Evolutionary conservation across 2,113 vertebrate species (phyloP).

Genomic region (Atherinomorus stipes): DNA sequence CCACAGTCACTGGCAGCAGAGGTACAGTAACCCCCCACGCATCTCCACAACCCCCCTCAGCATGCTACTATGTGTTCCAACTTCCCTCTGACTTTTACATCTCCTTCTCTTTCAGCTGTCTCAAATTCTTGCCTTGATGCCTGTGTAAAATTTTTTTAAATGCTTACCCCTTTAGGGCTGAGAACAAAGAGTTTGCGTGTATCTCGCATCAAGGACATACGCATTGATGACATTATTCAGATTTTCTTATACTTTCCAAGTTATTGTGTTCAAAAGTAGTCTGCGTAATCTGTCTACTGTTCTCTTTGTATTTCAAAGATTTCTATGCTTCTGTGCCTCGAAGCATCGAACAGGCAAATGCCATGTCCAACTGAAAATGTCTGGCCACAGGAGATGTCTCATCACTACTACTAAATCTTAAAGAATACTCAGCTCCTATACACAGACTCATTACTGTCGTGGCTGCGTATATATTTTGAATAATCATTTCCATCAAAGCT

Average conservation of each 20-base stretch:
- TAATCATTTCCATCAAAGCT: neutral
- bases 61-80: slow-evolving; percentile 32
- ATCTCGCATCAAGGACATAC: neutral
- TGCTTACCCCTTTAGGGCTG: neutral
- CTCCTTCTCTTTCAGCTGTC: slow-evolving; percentile 16
- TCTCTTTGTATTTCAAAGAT: slow-evolving; percentile 57
- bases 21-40: slow-evolving; percentile 90
- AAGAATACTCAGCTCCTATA: slow-evolving; percentile 25
- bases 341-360: slow-evolving; percentile 70
- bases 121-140: neutral
- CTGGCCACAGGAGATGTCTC: slow-evolving; percentile 54
- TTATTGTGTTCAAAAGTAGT: no score
- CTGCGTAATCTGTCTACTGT: slow-evolving; percentile 45
- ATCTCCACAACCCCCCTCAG: slow-evolving; percentile 46
- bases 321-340: slow-evolving; percentile 38
- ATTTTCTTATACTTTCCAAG: neutral
- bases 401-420: slow-evolving; percentile 41
- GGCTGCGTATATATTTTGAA: neutral
- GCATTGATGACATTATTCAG: neutral
- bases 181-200: neutral
- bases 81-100: slow-evolving; percentile 22
- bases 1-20: slow-evolving; percentile 90
- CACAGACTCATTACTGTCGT: no score
- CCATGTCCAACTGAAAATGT: slow-evolving; percentile 67
- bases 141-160: neutral